Percentiles rank a stretch among this genome's conserved stretches.
phyloP scores from a whole-genome alignment of 2,113 vertebrate genomes.

The Chloropsis cyanopogon region DNA sequence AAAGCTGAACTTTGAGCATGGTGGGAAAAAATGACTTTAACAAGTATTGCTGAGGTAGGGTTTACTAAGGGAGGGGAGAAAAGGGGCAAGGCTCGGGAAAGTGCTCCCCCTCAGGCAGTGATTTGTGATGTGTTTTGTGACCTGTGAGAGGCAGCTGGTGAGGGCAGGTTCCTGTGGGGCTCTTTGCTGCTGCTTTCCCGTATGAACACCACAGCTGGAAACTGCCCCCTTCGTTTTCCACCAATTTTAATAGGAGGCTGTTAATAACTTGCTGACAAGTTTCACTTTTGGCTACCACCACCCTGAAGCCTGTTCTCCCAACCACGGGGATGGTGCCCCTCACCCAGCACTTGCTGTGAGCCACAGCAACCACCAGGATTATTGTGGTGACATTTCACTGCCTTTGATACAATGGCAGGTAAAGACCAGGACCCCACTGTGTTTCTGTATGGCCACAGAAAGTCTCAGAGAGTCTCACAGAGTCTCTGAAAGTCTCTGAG shows the following conservation, averaged over 20 bases:
- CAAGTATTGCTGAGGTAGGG: not conserved
- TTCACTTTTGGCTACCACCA: not conserved
- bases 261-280: not conserved
- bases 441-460: not conserved
- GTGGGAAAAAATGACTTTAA: not conserved
- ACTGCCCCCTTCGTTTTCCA: not conserved
- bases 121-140: not conserved
- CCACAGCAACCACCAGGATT: not conserved
- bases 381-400: not conserved
- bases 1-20: not conserved
- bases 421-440: not conserved
- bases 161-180: not conserved
- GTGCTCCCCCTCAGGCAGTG: rapidly evolving
- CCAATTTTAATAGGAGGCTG: not conserved
- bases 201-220: not conserved
- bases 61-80: not conserved
- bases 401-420: not conserved
- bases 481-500: not conserved
- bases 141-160: not conserved
- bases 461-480: not conserved
- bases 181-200: not conserved
- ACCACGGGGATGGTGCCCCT: rapidly evolving
- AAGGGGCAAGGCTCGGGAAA: not conserved
- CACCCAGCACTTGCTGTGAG: not conserved
- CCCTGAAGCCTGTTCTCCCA: not conserved